These are phyloP conservation scores for Polypterus bichir DNA, from an alignment of 2,113 vertebrate species.

Conservation along the genomic window DNA sequence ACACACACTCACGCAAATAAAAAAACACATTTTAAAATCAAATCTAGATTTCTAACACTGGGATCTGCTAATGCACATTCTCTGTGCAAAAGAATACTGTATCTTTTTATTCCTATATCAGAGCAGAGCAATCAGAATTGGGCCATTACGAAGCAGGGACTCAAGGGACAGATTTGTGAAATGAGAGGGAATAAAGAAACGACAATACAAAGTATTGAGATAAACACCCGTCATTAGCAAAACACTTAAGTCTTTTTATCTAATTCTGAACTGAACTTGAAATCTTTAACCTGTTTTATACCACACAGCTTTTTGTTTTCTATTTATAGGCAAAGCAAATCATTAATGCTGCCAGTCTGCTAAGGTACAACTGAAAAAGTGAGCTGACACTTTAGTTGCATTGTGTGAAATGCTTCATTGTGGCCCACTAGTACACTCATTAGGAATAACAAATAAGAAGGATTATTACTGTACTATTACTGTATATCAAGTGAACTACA, in stretches of 20 bases:
- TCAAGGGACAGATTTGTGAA: slow-evolving; percentile 63
- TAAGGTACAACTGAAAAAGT: too few relatives aligned
- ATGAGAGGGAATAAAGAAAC: slow-evolving; percentile 56
- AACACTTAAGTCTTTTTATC: slow-evolving; percentile 67
- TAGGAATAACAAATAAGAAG: too few relatives aligned
- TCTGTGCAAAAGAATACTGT: slow-evolving; percentile 9
- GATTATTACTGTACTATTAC: too few relatives aligned
- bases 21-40: background rate
- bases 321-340: too few relatives aligned
- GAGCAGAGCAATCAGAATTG: slow-evolving; percentile 38
- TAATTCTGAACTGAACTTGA: slow-evolving; percentile 54
- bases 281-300: background rate
- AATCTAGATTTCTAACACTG: background rate
- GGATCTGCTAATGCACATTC: background rate
- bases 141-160: slow-evolving; percentile 51
- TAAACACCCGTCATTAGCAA: slow-evolving; percentile 66
- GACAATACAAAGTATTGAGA: slow-evolving; percentile 70
- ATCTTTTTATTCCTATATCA: slow-evolving; percentile 54
- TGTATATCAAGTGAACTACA: too few relatives aligned
- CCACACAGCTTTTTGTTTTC: background rate
- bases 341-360: too few relatives aligned
- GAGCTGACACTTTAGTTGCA: too few relatives aligned
- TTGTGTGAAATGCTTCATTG: too few relatives aligned
- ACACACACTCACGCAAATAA: slow-evolving; percentile 13
- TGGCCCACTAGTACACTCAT: too few relatives aligned